A percentile compares a stretch with the other conserved stretches of the same genome.
phyloP scores from a whole-genome alignment of 2,797 vertebrate genomes.

The Leptodon cayanensis region DNA sequence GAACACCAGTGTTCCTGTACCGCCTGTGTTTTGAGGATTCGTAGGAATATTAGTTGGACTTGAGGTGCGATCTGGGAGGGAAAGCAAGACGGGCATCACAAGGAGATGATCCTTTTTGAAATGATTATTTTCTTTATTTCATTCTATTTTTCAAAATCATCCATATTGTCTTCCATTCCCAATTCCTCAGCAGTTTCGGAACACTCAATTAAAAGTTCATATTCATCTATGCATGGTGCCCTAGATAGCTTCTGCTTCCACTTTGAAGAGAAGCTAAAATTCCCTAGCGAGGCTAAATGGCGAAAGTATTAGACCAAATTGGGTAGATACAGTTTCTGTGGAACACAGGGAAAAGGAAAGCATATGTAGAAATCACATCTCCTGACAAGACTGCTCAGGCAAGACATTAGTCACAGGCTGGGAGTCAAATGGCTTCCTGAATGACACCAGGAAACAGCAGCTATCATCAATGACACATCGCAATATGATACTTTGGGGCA shows the following conservation, averaged over 20 bases:
- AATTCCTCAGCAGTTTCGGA: background rate
- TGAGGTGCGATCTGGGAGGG: background rate
- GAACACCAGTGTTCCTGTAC: background rate
- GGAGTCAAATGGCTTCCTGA: constrained; percentile 41
- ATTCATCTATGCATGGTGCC: background rate
- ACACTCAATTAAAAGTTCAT: background rate
- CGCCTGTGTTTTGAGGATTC: background rate
- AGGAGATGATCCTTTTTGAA: background rate
- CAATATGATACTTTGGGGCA: constrained; percentile 12
- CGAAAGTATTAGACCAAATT: background rate
- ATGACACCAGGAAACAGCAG: constrained; percentile 14
- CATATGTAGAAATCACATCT: constrained; percentile 17
- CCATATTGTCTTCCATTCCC: background rate
- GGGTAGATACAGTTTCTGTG: background rate
- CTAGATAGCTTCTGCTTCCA: background rate
- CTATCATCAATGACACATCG: background rate
- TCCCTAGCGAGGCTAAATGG: background rate
- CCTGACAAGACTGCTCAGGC: constrained; percentile 42
- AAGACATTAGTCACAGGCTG: constrained; percentile 32
- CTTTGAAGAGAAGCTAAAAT: background rate
- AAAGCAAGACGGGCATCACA: background rate
- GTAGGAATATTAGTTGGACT: background rate
- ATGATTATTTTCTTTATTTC: background rate
- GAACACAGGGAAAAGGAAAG: background rate
- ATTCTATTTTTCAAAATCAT: background rate